phyloP scores from a whole-genome alignment of 1,140 invertebrate genomes.

The Eupristina koningsbergeri region DNA sequence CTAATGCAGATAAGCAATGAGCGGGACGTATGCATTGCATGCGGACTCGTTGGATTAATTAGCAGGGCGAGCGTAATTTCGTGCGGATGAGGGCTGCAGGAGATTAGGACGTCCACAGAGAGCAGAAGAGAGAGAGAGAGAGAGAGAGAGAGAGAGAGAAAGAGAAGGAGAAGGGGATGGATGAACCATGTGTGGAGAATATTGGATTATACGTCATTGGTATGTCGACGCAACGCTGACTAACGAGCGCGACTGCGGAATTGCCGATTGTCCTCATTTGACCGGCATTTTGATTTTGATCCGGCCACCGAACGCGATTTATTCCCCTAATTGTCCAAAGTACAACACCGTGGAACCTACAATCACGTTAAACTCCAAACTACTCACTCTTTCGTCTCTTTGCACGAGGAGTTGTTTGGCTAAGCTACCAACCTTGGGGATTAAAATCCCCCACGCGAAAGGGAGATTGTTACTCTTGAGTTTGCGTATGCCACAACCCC shows the following conservation, averaged over 20 bases:
- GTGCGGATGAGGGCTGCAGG: background rate
- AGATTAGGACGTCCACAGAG: constrained; percentile 6
- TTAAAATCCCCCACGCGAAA: too few relatives aligned
- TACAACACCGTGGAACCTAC: background rate
- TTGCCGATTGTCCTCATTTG: constrained; percentile 29
- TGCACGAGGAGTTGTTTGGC: background rate
- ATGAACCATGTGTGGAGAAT: background rate
- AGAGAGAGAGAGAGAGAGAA: background rate
- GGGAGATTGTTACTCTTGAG: background rate
- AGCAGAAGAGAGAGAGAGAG: background rate
- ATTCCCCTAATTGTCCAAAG: constrained; percentile 40
- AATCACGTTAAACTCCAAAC: too few relatives aligned
- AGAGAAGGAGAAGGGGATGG: background rate
- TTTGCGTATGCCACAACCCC: too few relatives aligned
- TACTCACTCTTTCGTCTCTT: background rate
- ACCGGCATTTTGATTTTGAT: constrained; percentile 32
- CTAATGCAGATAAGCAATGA: background rate
- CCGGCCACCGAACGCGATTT: constrained; percentile 2
- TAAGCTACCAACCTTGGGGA: too few relatives aligned
- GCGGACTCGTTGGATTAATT: constrained; percentile 32
- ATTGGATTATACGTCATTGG: constrained; percentile 52
- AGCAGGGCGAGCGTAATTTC: constrained; percentile 33
- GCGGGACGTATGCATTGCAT: background rate
- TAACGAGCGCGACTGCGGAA: constrained; percentile 40
- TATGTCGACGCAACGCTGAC: constrained; percentile 34